Base-by-base conservation (phyloP, 2,797 vertebrate species). In the Chelon auratus region DNA sequence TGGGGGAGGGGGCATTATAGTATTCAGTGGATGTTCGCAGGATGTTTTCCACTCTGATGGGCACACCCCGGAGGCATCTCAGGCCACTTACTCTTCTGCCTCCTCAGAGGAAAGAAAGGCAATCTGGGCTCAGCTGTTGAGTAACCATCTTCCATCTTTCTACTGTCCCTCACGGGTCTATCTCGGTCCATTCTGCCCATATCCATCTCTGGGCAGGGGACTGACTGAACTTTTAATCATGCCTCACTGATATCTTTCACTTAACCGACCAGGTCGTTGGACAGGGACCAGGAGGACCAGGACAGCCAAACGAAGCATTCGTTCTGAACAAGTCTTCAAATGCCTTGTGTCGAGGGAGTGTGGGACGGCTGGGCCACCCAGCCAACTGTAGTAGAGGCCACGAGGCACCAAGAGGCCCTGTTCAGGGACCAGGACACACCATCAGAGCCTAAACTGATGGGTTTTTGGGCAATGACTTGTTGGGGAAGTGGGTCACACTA, bases 81-180 rank as follows among this genome's bases (percentile, higher is more conserved):
- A 62, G 43, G 60, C 78, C 68, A 61, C 55, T 75, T 72, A 81
- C 64, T 80, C 62, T 51, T 78, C 74, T 67, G 68, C 59, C 72
- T 82, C 75, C 69, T 74, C 22, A 72, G 82, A 89, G 81, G 54
- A 83, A 58, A 62, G 74, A 72, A 67, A 74, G 56, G 78, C n/a
- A 40, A 72, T 51, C 77, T 18, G 68, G 89, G 77, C 89, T 93
- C 93, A 94, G 93, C 87, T 93, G 93, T 90, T 77, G 36, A 53
- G 65, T 62, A 75, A 80, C 55, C 50, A 74, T 85, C 90, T 88
- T 90, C 66, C 73, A 57, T 75, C 52, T 84, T 77, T 83, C 68
- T 75, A 66, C 24, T 30, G 26, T 20, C 70, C 59, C 71, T 84
- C 60, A 22, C 45, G 82, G 72, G 63, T 39, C 55, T 74, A 57